A percentile compares a stretch with the other conserved stretches of the same genome.
phyloP scores from a whole-genome alignment of 2,888 invertebrate genomes.

The Cepaea hortensis region DNA sequence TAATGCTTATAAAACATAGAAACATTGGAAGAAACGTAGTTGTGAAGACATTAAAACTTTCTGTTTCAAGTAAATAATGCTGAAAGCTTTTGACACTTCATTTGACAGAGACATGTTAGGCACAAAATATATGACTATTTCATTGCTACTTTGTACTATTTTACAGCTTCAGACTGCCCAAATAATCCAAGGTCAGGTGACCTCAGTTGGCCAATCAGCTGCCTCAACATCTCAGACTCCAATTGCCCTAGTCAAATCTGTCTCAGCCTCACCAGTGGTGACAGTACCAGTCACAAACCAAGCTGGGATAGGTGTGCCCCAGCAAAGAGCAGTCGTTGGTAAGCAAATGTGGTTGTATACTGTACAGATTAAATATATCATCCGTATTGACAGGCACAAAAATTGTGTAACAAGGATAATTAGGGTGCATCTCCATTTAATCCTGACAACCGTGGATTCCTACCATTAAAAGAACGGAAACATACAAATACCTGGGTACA shows the following conservation, averaged over 20 bases:
- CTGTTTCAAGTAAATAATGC: too few species aligned
- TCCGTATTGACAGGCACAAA: not conserved
- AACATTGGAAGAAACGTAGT: too few species aligned
- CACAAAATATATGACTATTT: too few species aligned
- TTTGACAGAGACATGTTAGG: too few species aligned
- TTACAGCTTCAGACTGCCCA: conserved; percentile 53
- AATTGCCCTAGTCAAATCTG: conserved; percentile 82
- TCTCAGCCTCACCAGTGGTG: conserved; percentile 74
- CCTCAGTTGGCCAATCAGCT: conserved; percentile 68
- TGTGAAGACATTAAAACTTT: too few species aligned
- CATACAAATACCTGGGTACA: too few species aligned
- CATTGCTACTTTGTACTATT: not conserved
- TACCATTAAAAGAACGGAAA: too few species aligned
- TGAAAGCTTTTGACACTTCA: too few species aligned
- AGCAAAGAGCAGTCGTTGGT: conserved; percentile 72
- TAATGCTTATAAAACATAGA: too few species aligned
- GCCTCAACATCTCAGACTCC: conserved; percentile 77
- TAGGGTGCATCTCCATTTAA: too few species aligned
- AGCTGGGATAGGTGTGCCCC: conserved; percentile 75
- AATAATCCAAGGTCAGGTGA: conserved; percentile 74
- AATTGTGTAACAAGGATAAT: too few species aligned
- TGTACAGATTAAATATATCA: not conserved
- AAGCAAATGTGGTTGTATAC: conserved; percentile 33
- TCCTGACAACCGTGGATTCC: too few species aligned
- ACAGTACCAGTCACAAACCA: conserved; percentile 78